Evolutionary conservation across 1,140 invertebrate species (phyloP), one percentile per base, ranked within the genome.

Genomic region (Hypsibius dujardini): DNA sequence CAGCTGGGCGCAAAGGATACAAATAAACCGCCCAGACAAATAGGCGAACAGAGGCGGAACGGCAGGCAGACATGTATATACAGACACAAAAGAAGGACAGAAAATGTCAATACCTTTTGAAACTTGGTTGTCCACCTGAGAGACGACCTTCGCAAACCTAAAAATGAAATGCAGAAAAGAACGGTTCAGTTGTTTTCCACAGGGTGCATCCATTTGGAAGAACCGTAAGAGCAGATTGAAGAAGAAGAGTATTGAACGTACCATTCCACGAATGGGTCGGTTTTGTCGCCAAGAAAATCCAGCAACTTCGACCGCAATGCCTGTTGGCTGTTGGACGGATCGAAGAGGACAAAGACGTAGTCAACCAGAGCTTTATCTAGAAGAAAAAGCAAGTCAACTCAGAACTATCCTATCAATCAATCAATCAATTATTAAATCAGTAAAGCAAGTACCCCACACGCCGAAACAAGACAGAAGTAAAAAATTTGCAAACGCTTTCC

Each of bases 41-140:
- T n/a, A n/a, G n/a, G n/a, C n/a, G n/a, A n/a, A n/a, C n/a, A n/a
- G n/a, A n/a, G n/a, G n/a, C n/a, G n/a, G n/a, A n/a, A n/a, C n/a
- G n/a, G n/a, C n/a, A n/a, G n/a, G n/a, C n/a, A n/a, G n/a, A n/a
- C n/a, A n/a, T n/a, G n/a, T n/a, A n/a, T n/a, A n/a, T n/a, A n/a
- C n/a, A n/a, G n/a, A n/a, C n/a, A n/a, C n/a, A n/a, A n/a, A n/a
- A n/a, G n/a, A 56, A 56, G 7, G 7, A n/a, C 50, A 7, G 7
- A 56, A 56, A 7, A 56, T 67, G 7, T 67, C 12, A 14, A 67
- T 67, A 67, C 62, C 62, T 67, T 67, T 67, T 7, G 62, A 3
- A 12, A 67, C 62, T 67, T 67, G 62, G 42, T 67, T 67, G 42
- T 67, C 62, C 7, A 67, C 62, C 45, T 67, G 62, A 14, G 62